Evolutionary conservation across 2,797 vertebrate species (phyloP).

Genomic region (Gambelia wislizenii): DNA sequence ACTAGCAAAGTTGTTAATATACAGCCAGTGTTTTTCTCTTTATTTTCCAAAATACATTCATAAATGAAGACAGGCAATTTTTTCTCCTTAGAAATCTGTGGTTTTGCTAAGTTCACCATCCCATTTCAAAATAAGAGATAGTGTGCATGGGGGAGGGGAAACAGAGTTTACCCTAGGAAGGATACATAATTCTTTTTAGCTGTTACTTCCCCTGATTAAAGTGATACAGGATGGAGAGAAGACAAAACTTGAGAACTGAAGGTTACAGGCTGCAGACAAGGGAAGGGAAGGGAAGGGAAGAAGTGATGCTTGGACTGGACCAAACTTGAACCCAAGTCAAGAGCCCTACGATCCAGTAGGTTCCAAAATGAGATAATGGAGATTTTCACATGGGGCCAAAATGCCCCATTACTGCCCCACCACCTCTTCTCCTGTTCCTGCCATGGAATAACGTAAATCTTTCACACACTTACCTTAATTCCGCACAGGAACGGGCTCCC

Average conservation of each 20-base stretch:
- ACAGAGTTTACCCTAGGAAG: constrained; percentile 52
- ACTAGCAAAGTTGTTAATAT: not conserved
- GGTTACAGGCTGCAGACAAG: constrained; percentile 54
- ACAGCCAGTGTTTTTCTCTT: not conserved
- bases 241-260: constrained; percentile 39
- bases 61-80: constrained; percentile 2
- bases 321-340: too few relatives aligned
- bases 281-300: constrained; percentile 18
- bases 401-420: too few relatives aligned
- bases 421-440: too few relatives aligned
- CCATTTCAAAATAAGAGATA: constrained; percentile 43
- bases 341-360: too few relatives aligned
- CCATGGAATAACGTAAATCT: too few relatives aligned
- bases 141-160: not conserved
- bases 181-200: constrained; percentile 49
- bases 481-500: too few relatives aligned
- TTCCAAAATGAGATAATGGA: too few relatives aligned
- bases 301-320: too few relatives aligned
- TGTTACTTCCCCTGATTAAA: constrained; percentile 45
- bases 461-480: too few relatives aligned
- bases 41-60: not conserved
- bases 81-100: not conserved
- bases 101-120: constrained; percentile 50
- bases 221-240: constrained; percentile 51
- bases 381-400: too few relatives aligned